Base-by-base conservation (phyloP, 2,113 vertebrate species). In the Amblyornis subalaris region DNA sequence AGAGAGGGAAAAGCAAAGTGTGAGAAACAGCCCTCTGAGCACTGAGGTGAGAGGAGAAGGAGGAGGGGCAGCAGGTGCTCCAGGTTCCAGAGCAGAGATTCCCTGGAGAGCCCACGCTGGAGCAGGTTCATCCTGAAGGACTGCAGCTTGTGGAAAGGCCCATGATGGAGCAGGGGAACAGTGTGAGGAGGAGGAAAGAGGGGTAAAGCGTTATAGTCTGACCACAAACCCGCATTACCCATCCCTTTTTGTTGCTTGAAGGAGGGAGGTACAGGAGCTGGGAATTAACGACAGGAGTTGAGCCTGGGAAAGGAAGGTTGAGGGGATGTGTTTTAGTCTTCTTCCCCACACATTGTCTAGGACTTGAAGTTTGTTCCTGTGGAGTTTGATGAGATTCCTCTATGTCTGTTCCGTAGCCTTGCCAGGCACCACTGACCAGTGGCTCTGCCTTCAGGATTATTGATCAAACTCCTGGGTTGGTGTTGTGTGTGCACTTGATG, bases 61-160 rank as follows among this genome's bases (percentile, higher is more conserved):
- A 60, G 20, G 38, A 50, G 15, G 35, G 29, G 36, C 6, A 29
- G 0, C 3, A 35, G 31, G 25, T 12, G 16, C 21, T 31, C 3
- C 31, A 61, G 31, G 45, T 42, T 29, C 47, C 33, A 31, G 66
- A 53, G 33, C 66, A 61, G 66, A 71, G 42, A 44, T 61, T 51
- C 36, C 31, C 36, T 35, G 31, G 55, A 44, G 21, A 44, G 21
- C 36, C 45, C 20, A 42, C 15, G 42, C 25, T 29, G 20, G 25
- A 3, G 10, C 29, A 61, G 33, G 21, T 71, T 61, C 61, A 10
- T 44, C 31, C 25, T 21, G 25, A 44, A 53, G 66, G 31, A 31
- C 7, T 51, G 36, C 25, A 35, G 10, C 36, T 83, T 0, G 0
- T 51, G 55, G 47, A 31, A 31, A 57, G 36, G 25, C 36, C 8